A percentile compares a stretch with the other conserved stretches of the same genome.
These are phyloP conservation scores for Cydia pomonella DNA, from an alignment of 1,140 invertebrate genomes.

Conservation along the genomic window DNA sequence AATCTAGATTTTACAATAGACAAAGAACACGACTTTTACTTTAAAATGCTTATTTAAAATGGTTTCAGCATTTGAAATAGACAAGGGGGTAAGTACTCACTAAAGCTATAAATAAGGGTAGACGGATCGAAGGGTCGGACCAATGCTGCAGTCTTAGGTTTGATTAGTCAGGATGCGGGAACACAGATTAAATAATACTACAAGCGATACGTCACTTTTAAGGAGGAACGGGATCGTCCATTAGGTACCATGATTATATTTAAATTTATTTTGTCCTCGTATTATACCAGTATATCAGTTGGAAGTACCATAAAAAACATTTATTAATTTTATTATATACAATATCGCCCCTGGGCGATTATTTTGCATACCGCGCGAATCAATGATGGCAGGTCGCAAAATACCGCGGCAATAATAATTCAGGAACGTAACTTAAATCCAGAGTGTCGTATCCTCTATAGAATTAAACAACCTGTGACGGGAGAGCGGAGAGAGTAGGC, in stretches of 20 bases:
- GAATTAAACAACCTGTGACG: background rate
- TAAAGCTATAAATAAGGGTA: slow-evolving; percentile 76
- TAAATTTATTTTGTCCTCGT: background rate
- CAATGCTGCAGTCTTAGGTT: slow-evolving; percentile 30
- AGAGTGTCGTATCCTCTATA: slow-evolving; percentile 1
- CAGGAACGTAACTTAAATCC: background rate
- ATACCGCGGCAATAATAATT: background rate
- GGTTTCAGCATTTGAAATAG: slow-evolving; percentile 60
- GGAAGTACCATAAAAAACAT: background rate
- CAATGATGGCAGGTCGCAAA: background rate
- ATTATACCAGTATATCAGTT: background rate
- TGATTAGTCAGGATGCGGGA: slow-evolving; percentile 20
- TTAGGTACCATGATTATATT: background rate
- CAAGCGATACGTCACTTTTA: background rate
- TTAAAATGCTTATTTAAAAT: slow-evolving; percentile 52
- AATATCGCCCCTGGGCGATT: background rate
- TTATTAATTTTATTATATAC: background rate
- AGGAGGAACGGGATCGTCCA: background rate
- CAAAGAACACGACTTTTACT: slow-evolving; percentile 52
- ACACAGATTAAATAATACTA: slow-evolving; percentile 1
- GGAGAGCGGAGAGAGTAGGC: background rate
- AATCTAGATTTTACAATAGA: slow-evolving; percentile 59
- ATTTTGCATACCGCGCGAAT: background rate
- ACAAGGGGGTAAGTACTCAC: slow-evolving; percentile 61
- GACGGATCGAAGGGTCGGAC: slow-evolving; percentile 56